A percentile compares a stretch with the other conserved stretches of the same genome.
Evolutionary conservation across 2,113 vertebrate species (phyloP).

Genomic region (Ctenomys sociabilis): DNA sequence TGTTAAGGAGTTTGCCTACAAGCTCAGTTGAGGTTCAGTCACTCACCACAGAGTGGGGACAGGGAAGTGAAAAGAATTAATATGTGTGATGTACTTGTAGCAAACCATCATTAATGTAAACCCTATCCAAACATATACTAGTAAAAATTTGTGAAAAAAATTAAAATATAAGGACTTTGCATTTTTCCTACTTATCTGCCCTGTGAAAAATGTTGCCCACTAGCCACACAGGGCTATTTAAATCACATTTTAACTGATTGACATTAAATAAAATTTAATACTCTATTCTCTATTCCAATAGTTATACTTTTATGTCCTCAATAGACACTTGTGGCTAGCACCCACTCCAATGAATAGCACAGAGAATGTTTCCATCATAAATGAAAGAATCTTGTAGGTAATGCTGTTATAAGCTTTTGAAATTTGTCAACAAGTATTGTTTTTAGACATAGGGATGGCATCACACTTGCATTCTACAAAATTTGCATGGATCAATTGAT

Average conservation of each 20-base stretch:
- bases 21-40: background rate
- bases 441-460: background rate
- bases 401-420: background rate
- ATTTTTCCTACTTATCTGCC: background rate
- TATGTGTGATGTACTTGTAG: background rate
- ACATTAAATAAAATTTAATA: background rate
- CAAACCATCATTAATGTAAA: background rate
- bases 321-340: background rate
- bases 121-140: background rate
- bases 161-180: background rate
- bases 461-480: background rate
- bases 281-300: background rate
- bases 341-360: background rate
- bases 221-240: background rate
- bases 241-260: background rate
- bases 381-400: background rate
- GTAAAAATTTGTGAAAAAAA: background rate
- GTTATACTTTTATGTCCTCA: background rate
- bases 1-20: background rate
- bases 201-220: background rate
- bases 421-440: background rate
- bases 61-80: background rate
- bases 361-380: background rate
- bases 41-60: background rate
- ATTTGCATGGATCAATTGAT: background rate